phyloP scores from a whole-genome alignment of 2,797 vertebrate species.

The Rhodeus uyekii region DNA sequence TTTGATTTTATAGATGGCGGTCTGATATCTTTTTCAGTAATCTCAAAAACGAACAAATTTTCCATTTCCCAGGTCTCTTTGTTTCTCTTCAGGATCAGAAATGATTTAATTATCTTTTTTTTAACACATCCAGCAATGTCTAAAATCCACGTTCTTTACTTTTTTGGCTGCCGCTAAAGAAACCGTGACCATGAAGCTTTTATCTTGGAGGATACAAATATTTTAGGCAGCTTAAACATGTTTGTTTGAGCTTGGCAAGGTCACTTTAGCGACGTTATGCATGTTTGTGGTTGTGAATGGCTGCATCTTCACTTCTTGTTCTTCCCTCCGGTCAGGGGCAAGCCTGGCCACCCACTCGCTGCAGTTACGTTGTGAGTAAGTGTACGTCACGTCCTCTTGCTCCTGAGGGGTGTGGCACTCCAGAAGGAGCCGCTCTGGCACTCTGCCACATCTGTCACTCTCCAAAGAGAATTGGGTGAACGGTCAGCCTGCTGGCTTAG shows the following conservation, averaged over 20 bases:
- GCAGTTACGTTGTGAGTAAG: neutral
- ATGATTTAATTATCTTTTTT: neutral
- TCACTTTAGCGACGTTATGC: neutral
- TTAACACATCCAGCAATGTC: neutral
- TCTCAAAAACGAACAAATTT: neutral
- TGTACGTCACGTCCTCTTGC: constrained; percentile 15
- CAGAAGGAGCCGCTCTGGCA: constrained; percentile 34
- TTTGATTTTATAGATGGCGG: neutral
- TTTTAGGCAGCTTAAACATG: neutral
- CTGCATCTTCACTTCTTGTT: neutral
- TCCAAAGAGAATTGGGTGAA: constrained; percentile 55
- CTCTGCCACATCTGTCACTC: constrained; percentile 54
- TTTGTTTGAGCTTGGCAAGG: neutral
- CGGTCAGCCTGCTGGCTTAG: constrained; percentile 48
- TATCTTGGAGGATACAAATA: neutral
- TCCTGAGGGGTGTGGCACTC: constrained; percentile 9
- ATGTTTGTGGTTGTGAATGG: constrained; percentile 4
- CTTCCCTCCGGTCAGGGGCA: constrained; percentile 24
- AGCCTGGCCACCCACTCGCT: constrained; percentile 1
- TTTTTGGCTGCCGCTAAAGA: neutral
- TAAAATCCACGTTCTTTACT: neutral
- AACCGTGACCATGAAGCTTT: neutral
- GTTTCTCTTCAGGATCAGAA: neutral
- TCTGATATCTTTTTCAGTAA: neutral
- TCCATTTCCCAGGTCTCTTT: neutral